Base-by-base conservation (phyloP, 2,888 invertebrate species). In the Gasteruption jaculator region DNA sequence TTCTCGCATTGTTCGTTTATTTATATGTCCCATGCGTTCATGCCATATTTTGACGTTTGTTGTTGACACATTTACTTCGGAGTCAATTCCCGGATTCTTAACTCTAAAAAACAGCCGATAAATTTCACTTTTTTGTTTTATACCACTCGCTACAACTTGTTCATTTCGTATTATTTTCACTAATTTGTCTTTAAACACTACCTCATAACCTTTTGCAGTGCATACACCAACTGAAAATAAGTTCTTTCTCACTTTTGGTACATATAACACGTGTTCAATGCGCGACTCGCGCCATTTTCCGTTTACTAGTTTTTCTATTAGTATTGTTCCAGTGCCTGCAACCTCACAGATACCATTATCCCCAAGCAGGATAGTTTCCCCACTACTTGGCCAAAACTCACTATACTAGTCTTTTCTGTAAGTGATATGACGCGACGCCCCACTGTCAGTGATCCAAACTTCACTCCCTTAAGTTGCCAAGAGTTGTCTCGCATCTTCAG, bases 361-460 rank as follows among this genome's bases (percentile, higher is more conserved):
- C 6, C 49, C 54, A 10, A 51, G 43, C 15, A 25, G 16, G 1
- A 49, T 43, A 0, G 31, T 19, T 5, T 45, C 46, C 4, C 38
- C 43, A 18, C 25, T 25, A 10, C 19, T 12, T 8, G 37, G 30
- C 7, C 35, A n/a, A 12, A 46, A 49, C 11, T 50, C 43, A 6
- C 29, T 41, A 7, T 38, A 46, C 52, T 53, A 54, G 1, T 56
- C 53, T 4, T 43, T 30, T 36, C 49, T 45, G 24, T 38, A 50
- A 6, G 50, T 47, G 1, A 56, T 52, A 20, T 58, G 56, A n/a
- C 40, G 31, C 1, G 52, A 56, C 4, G 50, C 53, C 8, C 54
- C 51, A 35, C 54, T 56, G 32, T 54, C 52, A 20, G 45, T 40
- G 5, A 54, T 21, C 54, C 54, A 55, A n/a, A 45, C 41, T 10